Base-by-base conservation (phyloP, 92 coral and sea anemone species). In the Porites rus region DNA sequence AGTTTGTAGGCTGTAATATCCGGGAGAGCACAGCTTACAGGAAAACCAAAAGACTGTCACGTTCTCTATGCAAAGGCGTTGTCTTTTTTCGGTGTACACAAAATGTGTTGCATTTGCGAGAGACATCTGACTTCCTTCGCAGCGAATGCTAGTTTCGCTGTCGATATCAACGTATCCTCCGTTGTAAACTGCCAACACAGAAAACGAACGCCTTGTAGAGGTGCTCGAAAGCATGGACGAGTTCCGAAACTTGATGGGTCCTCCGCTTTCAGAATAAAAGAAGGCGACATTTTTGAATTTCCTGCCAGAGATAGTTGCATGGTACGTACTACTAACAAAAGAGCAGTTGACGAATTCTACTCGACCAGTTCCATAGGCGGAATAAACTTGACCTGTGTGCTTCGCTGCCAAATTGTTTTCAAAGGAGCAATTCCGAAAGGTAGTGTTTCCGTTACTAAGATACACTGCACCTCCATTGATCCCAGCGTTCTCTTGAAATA, bases 101-200 rank as follows among this genome's bases (percentile, higher is more conserved):
- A 76, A 74, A 51, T 88, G 91, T 4, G 88, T 76, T 21, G 74
- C 74, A 38, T 94, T 82, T 62, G 86, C 92, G 20, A 92, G 76
- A 3, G 81, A 65, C 43, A 92, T 67, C 78, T 78, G 70, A 74
- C 95, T 94, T 13, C 93, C 93, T 10, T 84, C 72, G 59, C 95
- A 81, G 71, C 52, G 50, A 13, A 93, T 18, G 31, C 46, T 67
- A 10, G 88, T 72, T 25, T 85, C 20, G 12, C 77, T 38, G 22
- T 76, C 88, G 10, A 85, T 85, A 80, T 76, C 70, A 10, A 93
- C 96, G 25, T 84, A 93, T 1, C 92, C 94, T 11, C 90, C 92
- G 51, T 81, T 88, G 46, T 78, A 79, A 69, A 93, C 88, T 19
- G 58, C 77, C 17, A 85, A 50, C 16, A 85, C 83, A n/a, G 66